These are phyloP conservation scores for Helicoverpa assulta DNA, from an alignment of 2,888 invertebrate species.

Conservation along the genomic window DNA sequence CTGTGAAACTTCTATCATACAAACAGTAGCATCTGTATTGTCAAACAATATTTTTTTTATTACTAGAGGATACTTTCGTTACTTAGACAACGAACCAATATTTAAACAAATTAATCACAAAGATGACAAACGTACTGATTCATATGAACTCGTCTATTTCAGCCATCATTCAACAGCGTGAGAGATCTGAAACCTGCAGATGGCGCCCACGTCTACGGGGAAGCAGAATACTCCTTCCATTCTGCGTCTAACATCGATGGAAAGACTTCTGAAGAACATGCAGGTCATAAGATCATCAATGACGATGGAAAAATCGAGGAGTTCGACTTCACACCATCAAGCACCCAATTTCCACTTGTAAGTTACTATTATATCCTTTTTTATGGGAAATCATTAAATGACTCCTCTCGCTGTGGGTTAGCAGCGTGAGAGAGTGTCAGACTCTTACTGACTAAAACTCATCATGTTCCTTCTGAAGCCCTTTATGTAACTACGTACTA, in stretches of 20 bases:
- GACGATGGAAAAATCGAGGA: slow-evolving; percentile 93
- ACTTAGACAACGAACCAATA: too few relatives aligned
- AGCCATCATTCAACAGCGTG: slow-evolving; percentile 63
- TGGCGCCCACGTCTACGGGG: slow-evolving; percentile 86
- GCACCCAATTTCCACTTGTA: slow-evolving; percentile 2
- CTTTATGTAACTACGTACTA: too few relatives aligned
- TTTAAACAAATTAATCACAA: neutral
- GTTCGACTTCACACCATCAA: slow-evolving; percentile 78
- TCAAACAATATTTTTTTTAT: too few relatives aligned
- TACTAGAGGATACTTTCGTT: too few relatives aligned
- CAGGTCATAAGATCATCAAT: slow-evolving; percentile 92
- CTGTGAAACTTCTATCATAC: too few relatives aligned
- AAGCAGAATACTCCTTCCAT: slow-evolving; percentile 92
- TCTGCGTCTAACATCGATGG: slow-evolving; percentile 91
- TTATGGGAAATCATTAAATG: too few relatives aligned
- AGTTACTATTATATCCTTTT: slow-evolving; percentile 3
- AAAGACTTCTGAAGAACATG: slow-evolving; percentile 88
- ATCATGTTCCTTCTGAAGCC: too few relatives aligned
- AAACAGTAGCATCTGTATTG: too few relatives aligned
- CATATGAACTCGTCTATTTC: slow-evolving; percentile 31
- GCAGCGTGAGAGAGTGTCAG: too few relatives aligned
- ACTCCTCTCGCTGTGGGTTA: too few relatives aligned
- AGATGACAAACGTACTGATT: neutral
- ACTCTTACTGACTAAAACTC: too few relatives aligned
- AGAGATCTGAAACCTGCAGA: slow-evolving; percentile 69